Conservation (phyloP, 2,113 vertebrate species). For the Perca flavescens region DNA sequence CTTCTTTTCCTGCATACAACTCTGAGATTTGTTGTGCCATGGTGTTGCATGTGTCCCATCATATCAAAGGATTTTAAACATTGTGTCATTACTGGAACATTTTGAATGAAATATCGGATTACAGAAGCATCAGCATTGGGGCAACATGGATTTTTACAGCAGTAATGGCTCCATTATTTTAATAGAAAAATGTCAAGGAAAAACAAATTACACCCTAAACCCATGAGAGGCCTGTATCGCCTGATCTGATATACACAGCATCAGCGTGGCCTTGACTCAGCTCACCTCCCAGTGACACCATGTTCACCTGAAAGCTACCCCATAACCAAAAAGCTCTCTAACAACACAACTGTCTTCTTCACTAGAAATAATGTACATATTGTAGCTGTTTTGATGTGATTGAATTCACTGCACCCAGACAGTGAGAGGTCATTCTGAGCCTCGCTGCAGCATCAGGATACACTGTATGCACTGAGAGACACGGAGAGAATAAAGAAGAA, state of each 20-base stretch:
- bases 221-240: slow-evolving; percentile 50
- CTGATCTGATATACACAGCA: slow-evolving; percentile 56
- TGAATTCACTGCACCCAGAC: slow-evolving; percentile 67
- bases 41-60: slow-evolving; percentile 18
- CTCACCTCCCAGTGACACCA: slow-evolving; percentile 67
- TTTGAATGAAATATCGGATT: slow-evolving; percentile 63
- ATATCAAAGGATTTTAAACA: slow-evolving; percentile 41
- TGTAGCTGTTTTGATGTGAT: slow-evolving; percentile 70
- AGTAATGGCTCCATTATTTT: slow-evolving; percentile 68
- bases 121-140: neutral
- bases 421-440: slow-evolving; percentile 69
- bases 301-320: slow-evolving; percentile 53
- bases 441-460: slow-evolving; percentile 63
- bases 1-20: slow-evolving; percentile 8
- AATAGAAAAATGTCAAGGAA: slow-evolving; percentile 67
- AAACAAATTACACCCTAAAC: slow-evolving; percentile 61
- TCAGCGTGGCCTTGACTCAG: slow-evolving; percentile 48
- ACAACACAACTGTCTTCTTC: slow-evolving; percentile 53
- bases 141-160: slow-evolving; percentile 40
- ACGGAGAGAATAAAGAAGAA: slow-evolving; percentile 69
- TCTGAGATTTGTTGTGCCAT: slow-evolving; percentile 1
- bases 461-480: slow-evolving; percentile 58
- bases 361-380: slow-evolving; percentile 47
- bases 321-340: slow-evolving; percentile 50
- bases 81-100: slow-evolving; percentile 31